Evolutionary conservation across 2,888 invertebrate species (phyloP).

Genomic region (Hydrotaea diabolus): DNA sequence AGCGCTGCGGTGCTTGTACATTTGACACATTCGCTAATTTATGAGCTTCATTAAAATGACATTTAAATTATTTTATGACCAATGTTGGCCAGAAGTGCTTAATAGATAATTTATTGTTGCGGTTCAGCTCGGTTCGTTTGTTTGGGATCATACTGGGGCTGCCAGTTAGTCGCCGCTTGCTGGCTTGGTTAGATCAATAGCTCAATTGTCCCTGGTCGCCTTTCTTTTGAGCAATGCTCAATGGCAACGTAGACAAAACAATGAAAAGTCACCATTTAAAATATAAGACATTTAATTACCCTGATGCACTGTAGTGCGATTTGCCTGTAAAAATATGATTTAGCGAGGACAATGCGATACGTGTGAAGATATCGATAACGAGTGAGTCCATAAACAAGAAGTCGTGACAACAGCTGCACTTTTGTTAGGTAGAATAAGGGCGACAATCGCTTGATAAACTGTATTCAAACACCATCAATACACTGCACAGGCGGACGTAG

Average conservation of each 20-base stretch:
- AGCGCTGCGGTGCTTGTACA: conserved; percentile 53
- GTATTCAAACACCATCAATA: too few relatives aligned
- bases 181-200: conserved; percentile 44
- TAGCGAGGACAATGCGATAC: too few relatives aligned
- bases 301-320: conserved; percentile 6
- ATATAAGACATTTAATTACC: conserved; percentile 33
- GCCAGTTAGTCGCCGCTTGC: background rate
- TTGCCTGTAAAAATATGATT: background rate
- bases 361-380: too few relatives aligned
- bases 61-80: conserved; percentile 69
- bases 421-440: too few relatives aligned
- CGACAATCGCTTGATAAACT: too few relatives aligned
- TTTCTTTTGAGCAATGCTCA: conserved; percentile 33
- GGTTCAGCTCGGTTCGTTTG: conserved; percentile 36
- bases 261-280: conserved; percentile 20
- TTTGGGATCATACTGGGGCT: background rate
- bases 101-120: conserved; percentile 66
- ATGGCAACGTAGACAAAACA: conserved; percentile 1
- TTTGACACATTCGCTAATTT: conserved; percentile 68
- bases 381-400: too few relatives aligned
- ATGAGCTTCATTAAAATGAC: conserved; percentile 70
- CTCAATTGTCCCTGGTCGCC: conserved; percentile 53
- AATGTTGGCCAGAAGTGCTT: conserved; percentile 66
- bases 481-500: too few relatives aligned
- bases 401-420: too few relatives aligned